Evolutionary conservation across 2,888 invertebrate genomes (phyloP).

Genomic region (Drosophila gaucha): DNA sequence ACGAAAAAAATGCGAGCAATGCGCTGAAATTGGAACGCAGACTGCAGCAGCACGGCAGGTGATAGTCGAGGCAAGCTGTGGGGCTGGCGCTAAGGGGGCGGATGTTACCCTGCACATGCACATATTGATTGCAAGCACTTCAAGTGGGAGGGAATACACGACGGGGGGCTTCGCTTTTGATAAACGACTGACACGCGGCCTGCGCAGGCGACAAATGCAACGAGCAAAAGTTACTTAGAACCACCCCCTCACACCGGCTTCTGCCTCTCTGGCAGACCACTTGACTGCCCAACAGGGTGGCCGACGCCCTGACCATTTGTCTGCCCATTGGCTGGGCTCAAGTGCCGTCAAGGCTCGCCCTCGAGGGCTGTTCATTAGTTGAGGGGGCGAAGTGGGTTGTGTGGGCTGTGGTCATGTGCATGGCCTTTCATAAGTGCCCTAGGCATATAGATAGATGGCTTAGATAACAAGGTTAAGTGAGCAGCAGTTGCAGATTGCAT

Average conservation of each 20-base stretch:
- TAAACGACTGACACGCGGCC: constrained; percentile 78
- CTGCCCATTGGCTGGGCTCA: constrained; percentile 66
- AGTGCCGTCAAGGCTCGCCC: not conserved
- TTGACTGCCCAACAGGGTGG: constrained; percentile 41
- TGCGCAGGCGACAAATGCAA: constrained; percentile 77
- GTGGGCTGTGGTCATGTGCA: constrained; percentile 49
- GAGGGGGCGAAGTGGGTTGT: not conserved
- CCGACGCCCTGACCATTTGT: constrained; percentile 50
- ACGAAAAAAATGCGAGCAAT: constrained; percentile 72
- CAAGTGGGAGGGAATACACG: constrained; percentile 2
- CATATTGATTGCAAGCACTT: constrained; percentile 65
- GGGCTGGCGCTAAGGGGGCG: not conserved
- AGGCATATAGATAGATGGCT: constrained; percentile 68
- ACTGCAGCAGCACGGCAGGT: constrained; percentile 48
- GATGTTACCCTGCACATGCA: constrained; percentile 25
- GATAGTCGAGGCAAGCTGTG: constrained; percentile 9
- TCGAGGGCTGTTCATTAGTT: constrained; percentile 54
- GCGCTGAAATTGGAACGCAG: constrained; percentile 74
- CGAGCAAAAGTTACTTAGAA: constrained; percentile 38
- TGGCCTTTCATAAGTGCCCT: constrained; percentile 61
- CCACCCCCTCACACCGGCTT: not conserved
- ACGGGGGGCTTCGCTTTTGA: constrained; percentile 42
- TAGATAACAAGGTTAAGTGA: constrained; percentile 64
- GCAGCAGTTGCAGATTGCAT: constrained; percentile 12
- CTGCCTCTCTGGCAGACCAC: constrained; percentile 33